Conservation (phyloP, 2,888 invertebrate genomes). For the Alentia gelatinosa region DNA sequence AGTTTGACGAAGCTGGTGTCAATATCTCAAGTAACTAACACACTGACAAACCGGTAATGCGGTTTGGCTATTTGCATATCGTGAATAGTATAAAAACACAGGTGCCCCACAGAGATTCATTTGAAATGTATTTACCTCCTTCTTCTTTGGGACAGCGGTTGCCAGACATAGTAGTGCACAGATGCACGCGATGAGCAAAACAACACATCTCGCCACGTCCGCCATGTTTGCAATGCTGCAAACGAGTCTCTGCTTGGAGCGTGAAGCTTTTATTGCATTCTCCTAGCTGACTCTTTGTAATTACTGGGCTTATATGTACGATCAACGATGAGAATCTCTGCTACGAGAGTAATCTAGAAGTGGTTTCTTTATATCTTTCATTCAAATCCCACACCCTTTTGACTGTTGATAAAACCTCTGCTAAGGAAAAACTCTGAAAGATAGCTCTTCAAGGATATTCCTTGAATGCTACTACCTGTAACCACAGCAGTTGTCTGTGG, state of each 20-base stretch:
- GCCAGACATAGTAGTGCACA: not conserved
- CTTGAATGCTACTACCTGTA: no score
- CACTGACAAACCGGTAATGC: not conserved
- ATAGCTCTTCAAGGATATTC: no score
- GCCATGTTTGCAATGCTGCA: constrained; percentile 24
- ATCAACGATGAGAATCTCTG: not conserved
- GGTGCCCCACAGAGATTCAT: no score
- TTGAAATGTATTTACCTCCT: constrained; percentile 41
- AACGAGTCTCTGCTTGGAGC: not conserved
- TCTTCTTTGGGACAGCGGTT: constrained; percentile 35
- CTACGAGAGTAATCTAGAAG: not conserved
- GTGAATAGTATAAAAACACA: no score
- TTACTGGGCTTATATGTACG: not conserved
- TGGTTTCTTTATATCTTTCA: not conserved
- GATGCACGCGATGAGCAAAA: not conserved
- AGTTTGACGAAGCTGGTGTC: no score
- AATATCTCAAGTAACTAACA: not conserved
- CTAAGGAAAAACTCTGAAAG: no score
- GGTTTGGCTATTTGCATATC: no score
- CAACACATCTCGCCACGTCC: not conserved
- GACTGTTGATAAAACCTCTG: no score
- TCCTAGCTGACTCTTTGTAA: not conserved
- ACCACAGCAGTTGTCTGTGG: no score
- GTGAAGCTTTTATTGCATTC: not conserved
- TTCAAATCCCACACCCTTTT: no score